Base-by-base conservation (phyloP, 1,140 invertebrate genomes). In the Nautilus pompilius region DNA sequence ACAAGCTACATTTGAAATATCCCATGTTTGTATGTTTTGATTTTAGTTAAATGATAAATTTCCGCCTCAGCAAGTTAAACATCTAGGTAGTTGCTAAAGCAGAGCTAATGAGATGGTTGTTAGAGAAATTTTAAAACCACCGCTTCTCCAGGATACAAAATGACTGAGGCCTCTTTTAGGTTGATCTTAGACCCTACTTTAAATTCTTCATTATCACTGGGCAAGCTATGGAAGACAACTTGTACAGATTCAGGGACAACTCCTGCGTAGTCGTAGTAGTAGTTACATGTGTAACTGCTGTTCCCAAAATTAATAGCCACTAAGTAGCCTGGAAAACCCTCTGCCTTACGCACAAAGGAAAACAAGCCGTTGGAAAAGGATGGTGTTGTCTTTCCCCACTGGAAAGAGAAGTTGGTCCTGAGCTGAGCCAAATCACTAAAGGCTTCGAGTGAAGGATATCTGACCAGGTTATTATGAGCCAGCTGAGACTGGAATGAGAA, bases 341-440 rank as follows among this genome's bases (percentile, higher is more conserved):
- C 62, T 5, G 79, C 79, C 57, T 79, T 72, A 13, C 78, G 71
- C 15, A 74, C 70, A 46, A 76, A 80, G 51, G 69, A 72, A n/a
- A 81, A 56, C 22, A 80, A 45, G 48, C 74, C 59, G 48, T 72
- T 73, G 8, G 71, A 51, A 5, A 51, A 66, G 73, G 79, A 61
- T 0, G 67, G 36, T 3, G 62, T 58, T 58, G 72, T 68, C 26
- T 66, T 58, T 6, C 83, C 83, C 70, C 75, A 83, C 60, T 75
- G 74, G 53, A 84, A 68, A 0, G 82, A 81, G 33, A 78, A 78
- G 6, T 78, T 68, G 4, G 61, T 49, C 29, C 80, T 61, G 5
- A 85, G 70, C 30, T 71, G 57, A 4, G 69, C 62, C 17, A 84
- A 60, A 5, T 72, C 57, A 45, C 67, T 70, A 63, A 78, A 81